These are phyloP conservation scores for Synanthedon tipuliformis DNA, from an alignment of 2,888 invertebrate genomes.

Conservation along the genomic window DNA sequence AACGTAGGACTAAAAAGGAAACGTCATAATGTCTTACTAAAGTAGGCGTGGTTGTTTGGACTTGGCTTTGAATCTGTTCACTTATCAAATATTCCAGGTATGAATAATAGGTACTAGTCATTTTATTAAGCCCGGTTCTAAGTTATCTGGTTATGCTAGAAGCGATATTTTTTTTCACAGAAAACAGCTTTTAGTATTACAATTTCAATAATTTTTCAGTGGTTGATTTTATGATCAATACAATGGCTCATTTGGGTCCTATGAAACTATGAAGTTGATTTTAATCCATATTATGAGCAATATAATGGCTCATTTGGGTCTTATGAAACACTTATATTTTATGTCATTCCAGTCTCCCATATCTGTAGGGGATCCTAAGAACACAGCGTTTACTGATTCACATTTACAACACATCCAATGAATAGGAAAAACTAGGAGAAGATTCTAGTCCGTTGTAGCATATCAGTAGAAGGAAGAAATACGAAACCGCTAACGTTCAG, in stretches of 20 bases:
- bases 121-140: no score
- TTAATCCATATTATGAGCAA: background rate
- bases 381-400: conserved; percentile 56
- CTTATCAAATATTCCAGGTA: no score
- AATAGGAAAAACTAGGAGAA: conserved; percentile 49
- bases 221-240: background rate
- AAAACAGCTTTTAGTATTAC: no score
- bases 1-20: no score
- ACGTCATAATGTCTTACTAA: no score
- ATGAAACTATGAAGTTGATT: no score
- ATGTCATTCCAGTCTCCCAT: background rate
- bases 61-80: no score
- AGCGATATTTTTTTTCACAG: no score
- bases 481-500: conserved; percentile 7
- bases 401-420: conserved; percentile 62
- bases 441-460: conserved; percentile 43
- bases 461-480: conserved; percentile 22
- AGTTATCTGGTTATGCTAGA: no score
- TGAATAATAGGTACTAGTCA: no score
- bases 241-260: background rate
- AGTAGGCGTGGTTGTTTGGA: no score
- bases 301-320: background rate
- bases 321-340: conserved; percentile 5
- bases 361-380: conserved; percentile 48
- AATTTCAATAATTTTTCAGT: no score